phyloP scores from a whole-genome alignment of 1,140 invertebrate genomes.

The Lepeophtheirus salmonis region DNA sequence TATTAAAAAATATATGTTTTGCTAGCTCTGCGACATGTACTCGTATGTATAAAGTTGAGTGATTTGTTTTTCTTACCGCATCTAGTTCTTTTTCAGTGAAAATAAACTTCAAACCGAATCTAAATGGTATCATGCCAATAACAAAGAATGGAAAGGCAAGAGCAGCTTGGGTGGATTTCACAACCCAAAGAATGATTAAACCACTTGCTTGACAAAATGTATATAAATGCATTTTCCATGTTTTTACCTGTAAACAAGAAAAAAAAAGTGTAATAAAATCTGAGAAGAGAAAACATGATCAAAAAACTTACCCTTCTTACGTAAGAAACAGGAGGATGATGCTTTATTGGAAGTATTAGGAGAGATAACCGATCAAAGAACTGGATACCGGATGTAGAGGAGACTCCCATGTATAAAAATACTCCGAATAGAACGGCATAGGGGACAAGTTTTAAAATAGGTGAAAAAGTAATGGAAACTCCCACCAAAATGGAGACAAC shows the following conservation, averaged over 20 bases:
- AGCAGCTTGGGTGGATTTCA: constrained; percentile 68
- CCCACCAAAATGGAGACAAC: constrained; percentile 51
- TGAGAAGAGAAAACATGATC: constrained; percentile 7
- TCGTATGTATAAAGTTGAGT: constrained; percentile 12
- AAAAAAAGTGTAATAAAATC: constrained; percentile 17
- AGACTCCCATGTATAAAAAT: constrained; percentile 90
- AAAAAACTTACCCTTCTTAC: constrained; percentile 22
- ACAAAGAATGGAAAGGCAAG: constrained; percentile 79
- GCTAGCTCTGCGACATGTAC: not conserved
- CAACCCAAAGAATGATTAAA: constrained; percentile 54
- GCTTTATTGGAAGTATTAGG: constrained; percentile 79
- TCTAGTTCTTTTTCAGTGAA: constrained; percentile 59
- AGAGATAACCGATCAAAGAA: constrained; percentile 66
- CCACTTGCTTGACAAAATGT: constrained; percentile 62
- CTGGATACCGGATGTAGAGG: constrained; percentile 74
- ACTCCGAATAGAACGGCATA: constrained; percentile 86
- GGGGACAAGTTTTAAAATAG: constrained; percentile 58
- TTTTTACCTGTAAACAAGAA: constrained; percentile 46
- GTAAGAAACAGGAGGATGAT: constrained; percentile 55
- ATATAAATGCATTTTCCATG: constrained; percentile 76
- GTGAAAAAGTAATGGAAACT: constrained; percentile 57
- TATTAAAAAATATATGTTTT: not conserved
- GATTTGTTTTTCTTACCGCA: constrained; percentile 59
- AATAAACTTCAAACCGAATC: constrained; percentile 48
- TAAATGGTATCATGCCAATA: constrained; percentile 67